These are phyloP conservation scores for Lepeophtheirus salmonis DNA, from an alignment of 1,140 invertebrate genomes.

Conservation along the genomic window DNA sequence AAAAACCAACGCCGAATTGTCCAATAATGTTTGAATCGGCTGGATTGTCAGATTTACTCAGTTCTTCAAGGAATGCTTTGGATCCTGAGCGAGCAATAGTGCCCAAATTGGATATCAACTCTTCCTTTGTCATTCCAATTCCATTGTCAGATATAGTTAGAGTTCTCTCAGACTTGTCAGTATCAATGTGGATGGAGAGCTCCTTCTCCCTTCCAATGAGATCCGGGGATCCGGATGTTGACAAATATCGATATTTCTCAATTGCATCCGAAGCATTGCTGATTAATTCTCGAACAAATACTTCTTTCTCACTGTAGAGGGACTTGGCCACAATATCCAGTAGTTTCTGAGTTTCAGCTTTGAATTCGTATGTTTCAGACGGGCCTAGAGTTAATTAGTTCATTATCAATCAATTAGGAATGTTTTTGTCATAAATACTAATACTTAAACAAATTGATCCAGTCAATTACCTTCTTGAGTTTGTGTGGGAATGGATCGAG, in stretches of 20 bases:
- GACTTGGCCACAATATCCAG: constrained; percentile 92
- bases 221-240: constrained; percentile 25
- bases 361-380: constrained; percentile 37
- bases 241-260: constrained; percentile 60
- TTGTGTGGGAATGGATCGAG: too few relatives aligned
- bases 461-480: too few relatives aligned
- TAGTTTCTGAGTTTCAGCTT: constrained; percentile 85
- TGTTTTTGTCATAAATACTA: too few relatives aligned
- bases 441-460: too few relatives aligned
- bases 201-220: constrained; percentile 26
- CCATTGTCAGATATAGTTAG: constrained; percentile 79
- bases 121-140: constrained; percentile 81
- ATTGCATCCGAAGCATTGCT: constrained; percentile 93
- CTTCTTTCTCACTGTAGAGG: constrained; percentile 91
- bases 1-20: constrained; percentile 96
- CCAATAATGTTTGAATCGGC: constrained; percentile 62
- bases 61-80: constrained; percentile 40
- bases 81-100: constrained; percentile 89
- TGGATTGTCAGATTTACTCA: not conserved
- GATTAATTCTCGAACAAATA: constrained; percentile 84
- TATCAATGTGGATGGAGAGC: constrained; percentile 70
- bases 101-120: constrained; percentile 72
- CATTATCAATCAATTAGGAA: too few relatives aligned
- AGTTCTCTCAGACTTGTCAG: constrained; percentile 63
- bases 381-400: too few relatives aligned